Percentiles rank a stretch among this genome's conserved stretches.
These are phyloP conservation scores for Ictidomys tridecemlineatus DNA, from an alignment of 2,113 vertebrate species.

Conservation along the genomic window DNA sequence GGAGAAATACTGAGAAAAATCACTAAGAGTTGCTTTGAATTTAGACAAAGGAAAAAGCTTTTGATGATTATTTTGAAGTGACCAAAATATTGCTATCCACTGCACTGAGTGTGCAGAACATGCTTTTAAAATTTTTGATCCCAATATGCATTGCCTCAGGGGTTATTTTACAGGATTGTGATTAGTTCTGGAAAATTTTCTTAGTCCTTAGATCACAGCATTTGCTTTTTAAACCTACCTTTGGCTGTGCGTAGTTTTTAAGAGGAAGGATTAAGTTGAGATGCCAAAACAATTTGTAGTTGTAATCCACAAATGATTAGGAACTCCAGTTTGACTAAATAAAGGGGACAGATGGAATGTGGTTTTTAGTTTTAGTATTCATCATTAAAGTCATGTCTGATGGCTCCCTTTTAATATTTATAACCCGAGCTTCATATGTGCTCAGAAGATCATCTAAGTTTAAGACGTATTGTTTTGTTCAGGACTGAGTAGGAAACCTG, in stretches of 20 bases:
- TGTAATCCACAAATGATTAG: background rate
- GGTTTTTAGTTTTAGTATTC: conserved; percentile 14
- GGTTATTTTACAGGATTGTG: conserved; percentile 54
- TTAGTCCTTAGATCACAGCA: background rate
- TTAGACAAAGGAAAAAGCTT: conserved; percentile 17
- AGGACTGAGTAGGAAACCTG: background rate
- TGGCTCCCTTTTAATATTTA: conserved; percentile 20
- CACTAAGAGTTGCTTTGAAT: background rate
- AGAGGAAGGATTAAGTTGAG: conserved; percentile 26
- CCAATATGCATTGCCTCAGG: background rate
- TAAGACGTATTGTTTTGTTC: conserved; percentile 36
- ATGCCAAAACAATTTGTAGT: background rate
- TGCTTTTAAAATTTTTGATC: background rate
- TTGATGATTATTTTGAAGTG: conserved; percentile 41
- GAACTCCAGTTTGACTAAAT: background rate
- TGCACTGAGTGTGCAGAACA: background rate
- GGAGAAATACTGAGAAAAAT: background rate
- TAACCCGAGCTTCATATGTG: background rate
- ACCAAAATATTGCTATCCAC: conserved; percentile 33
- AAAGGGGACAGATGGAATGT: background rate
- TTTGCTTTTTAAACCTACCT: conserved; percentile 38
- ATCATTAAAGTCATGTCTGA: background rate
- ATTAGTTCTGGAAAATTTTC: conserved; percentile 63
- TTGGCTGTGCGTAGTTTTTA: background rate
- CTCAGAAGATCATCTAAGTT: conserved; percentile 12